Evolutionary conservation across 2,113 vertebrate genomes (phyloP).

Genomic region (Orcinus orca): DNA sequence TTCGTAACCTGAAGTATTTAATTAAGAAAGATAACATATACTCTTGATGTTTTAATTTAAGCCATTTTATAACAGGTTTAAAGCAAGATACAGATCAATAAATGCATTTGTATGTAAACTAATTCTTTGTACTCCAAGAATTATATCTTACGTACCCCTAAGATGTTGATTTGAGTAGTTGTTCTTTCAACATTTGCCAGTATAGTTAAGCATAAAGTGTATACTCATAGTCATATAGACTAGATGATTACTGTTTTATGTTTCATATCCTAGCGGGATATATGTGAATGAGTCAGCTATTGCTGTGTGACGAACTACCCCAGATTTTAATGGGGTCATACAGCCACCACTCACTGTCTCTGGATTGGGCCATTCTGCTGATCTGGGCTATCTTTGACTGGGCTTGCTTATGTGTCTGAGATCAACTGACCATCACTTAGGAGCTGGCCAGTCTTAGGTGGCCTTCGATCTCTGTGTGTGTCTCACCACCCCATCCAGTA

Average conservation of each 20-base stretch:
- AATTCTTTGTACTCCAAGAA: neutral
- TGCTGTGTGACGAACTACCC: accelerated
- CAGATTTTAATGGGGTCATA: accelerated
- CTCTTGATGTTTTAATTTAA: neutral
- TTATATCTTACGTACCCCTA: accelerated
- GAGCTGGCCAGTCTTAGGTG: neutral
- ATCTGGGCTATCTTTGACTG: too few relatives aligned
- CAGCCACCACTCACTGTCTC: accelerated
- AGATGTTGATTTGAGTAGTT: neutral
- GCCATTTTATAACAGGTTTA: neutral
- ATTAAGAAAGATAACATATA: neutral
- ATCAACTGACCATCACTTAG: accelerated
- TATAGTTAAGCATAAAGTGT: neutral
- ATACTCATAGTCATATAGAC: too few relatives aligned
- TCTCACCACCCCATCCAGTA: accelerated
- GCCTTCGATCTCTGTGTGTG: accelerated
- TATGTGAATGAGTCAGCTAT: neutral
- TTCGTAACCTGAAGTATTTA: neutral
- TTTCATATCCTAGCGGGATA: neutral
- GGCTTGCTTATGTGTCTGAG: accelerated
- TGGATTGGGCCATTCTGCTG: too few relatives aligned
- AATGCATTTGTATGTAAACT: neutral
- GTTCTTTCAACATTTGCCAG: neutral
- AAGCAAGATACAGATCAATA: neutral
- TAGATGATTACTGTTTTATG: neutral